Percentiles rank a stretch among this genome's conserved stretches.
These are phyloP conservation scores for Eonycteris spelaea DNA, from an alignment of 2,113 vertebrate species.

Conservation along the genomic window DNA sequence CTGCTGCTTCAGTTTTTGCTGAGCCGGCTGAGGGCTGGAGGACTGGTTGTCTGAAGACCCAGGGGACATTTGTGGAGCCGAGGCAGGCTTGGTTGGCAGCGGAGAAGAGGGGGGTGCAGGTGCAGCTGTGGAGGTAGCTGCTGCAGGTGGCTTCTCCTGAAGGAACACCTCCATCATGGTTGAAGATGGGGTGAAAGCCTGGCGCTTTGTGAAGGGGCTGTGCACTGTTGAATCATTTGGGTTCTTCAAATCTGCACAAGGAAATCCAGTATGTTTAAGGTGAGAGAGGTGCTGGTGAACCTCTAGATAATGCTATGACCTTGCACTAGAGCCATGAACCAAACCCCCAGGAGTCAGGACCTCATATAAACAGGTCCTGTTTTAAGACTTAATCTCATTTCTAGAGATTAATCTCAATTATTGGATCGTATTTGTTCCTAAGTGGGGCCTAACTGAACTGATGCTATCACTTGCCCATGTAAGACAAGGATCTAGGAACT, in stretches of 20 bases:
- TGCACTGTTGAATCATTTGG: conserved; percentile 88
- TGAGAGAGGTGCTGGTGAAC: neutral
- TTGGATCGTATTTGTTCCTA: neutral
- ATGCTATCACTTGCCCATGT: neutral
- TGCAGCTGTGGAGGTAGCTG: conserved; percentile 80
- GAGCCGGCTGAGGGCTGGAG: conserved; percentile 95
- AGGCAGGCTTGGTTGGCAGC: conserved; percentile 84
- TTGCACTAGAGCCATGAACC: neutral
- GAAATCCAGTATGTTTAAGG: neutral
- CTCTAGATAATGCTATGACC: neutral
- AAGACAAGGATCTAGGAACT: neutral
- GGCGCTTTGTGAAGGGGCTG: conserved; percentile 92
- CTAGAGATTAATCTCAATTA: neutral
- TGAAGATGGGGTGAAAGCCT: conserved; percentile 91
- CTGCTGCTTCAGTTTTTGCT: conserved; percentile 96
- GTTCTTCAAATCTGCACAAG: conserved; percentile 89
- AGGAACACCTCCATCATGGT: conserved; percentile 96
- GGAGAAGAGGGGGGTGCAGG: conserved; percentile 87
- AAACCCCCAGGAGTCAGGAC: neutral
- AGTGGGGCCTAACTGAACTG: neutral
- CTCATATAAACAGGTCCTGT: neutral
- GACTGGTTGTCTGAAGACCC: conserved; percentile 94
- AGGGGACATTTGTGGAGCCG: conserved; percentile 90
- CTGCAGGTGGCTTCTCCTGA: conserved; percentile 91
- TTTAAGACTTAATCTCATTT: neutral